Evolutionary conservation across 2,888 invertebrate genomes (phyloP).

Genomic region (Odontocolon sp.): DNA sequence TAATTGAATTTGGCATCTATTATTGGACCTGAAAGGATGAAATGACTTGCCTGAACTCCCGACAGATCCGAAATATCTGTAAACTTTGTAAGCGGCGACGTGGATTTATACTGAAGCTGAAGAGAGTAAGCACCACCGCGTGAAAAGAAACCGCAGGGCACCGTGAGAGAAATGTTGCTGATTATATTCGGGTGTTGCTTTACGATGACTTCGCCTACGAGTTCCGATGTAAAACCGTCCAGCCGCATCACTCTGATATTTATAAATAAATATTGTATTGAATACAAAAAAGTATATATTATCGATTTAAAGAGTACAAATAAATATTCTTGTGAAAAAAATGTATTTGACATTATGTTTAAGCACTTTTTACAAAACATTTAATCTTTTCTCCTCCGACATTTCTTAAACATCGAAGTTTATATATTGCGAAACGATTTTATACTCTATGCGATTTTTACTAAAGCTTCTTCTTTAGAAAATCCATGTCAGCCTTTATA

Average conservation of each 20-base stretch:
- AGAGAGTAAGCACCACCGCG: constrained; percentile 86
- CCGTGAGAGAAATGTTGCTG: constrained; percentile 78
- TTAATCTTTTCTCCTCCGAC: too few relatives aligned
- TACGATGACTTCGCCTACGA: constrained; percentile 76
- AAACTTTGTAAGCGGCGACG: constrained; percentile 67
- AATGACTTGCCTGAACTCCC: constrained; percentile 68
- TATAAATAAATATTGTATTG: constrained; percentile 68
- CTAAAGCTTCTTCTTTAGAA: too few relatives aligned
- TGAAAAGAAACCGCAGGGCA: constrained; percentile 89
- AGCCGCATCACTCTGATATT: constrained; percentile 81
- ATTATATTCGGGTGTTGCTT: constrained; percentile 65
- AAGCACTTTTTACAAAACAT: too few relatives aligned
- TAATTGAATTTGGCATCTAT: too few relatives aligned
- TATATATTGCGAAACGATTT: too few relatives aligned
- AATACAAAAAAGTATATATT: constrained; percentile 1
- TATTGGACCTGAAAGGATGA: neutral
- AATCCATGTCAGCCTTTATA: too few relatives aligned
- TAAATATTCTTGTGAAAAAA: too few relatives aligned
- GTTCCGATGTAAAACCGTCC: constrained; percentile 80
- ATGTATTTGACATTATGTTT: neutral
- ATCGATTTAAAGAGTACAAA: too few relatives aligned
- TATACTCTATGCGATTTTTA: too few relatives aligned
- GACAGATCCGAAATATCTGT: constrained; percentile 68
- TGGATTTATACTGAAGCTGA: constrained; percentile 79
- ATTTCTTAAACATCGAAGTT: too few relatives aligned